Evolutionary conservation across 2,888 invertebrate genomes (phyloP), one percentile per base, ranked within the genome.

Genomic region (Pemphredon lugubris): DNA sequence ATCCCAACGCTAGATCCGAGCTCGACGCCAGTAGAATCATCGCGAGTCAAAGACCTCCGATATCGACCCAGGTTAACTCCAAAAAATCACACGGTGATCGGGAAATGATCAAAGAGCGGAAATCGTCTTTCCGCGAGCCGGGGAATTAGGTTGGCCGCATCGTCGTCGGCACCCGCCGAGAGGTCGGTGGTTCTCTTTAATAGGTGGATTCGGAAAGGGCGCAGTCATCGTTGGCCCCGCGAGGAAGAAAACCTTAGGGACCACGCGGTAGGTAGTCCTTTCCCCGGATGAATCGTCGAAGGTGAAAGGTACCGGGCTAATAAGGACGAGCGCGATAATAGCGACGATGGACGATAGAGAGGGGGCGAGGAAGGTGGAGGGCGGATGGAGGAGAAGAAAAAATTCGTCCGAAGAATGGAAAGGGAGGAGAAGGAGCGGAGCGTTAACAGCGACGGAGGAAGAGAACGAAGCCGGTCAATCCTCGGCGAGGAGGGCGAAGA

Each of bases 401-500:
- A n/a, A n/a, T n/a, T n/a, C n/a, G n/a, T n/a, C n/a, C n/a, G 40
- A 45, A 3, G 47, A 7, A n/a, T 20, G 44, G 45, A 45, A 63
- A 45, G 71, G 70, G 39, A 53, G 57, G 54, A 60, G 48, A 54
- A 42, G 65, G 47, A 42, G 42, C 40, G 44, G 60, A 14, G 51
- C 13, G 26, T 32, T 47, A 48, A 42, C 32, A 47, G 21, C 32
- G 60, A 55, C 44, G 51, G 53, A 58, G 40, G 57, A 45, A 44
- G 58, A 69, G 57, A 54, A 53, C 68, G 75, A 69, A 18, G 18
- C 20, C 77, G 81, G 82, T 76, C 81, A 83, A 83, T 83, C 73
- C 74, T 79, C 74, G 66, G 80, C 68, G 83, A 82, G 75, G 71
- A 83, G 76, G 75, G 73, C 77, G 77, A 67, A 67, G 73, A 79